phyloP scores from a whole-genome alignment of 2,113 vertebrate genomes.

The Anthoscopus minutus region DNA sequence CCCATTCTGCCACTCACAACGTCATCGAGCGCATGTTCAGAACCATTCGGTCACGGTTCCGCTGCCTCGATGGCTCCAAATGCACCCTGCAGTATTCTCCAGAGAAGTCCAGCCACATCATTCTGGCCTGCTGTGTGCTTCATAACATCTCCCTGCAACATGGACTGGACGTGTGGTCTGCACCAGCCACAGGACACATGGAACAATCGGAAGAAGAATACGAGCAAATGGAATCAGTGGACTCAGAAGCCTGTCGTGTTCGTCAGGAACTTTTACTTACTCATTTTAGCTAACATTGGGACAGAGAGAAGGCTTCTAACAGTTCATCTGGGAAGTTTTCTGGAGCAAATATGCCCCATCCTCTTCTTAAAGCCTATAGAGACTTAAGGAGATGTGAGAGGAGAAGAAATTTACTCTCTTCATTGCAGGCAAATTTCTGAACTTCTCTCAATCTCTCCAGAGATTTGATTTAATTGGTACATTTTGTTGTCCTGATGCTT shows the following conservation, averaged over 20 bases:
- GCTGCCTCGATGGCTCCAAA: slow-evolving; percentile 89
- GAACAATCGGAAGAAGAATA: slow-evolving; percentile 80
- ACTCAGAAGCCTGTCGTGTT: slow-evolving; percentile 80
- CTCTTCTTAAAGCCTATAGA: not conserved
- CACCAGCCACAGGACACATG: slow-evolving; percentile 70
- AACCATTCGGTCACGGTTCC: slow-evolving; percentile 87
- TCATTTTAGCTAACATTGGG: slow-evolving; percentile 78
- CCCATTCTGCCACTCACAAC: slow-evolving; percentile 84
- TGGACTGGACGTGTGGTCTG: slow-evolving; percentile 87
- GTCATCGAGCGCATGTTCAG: slow-evolving; percentile 86
- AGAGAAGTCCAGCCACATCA: slow-evolving; percentile 89
- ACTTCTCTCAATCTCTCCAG: not conserved
- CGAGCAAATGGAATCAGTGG: slow-evolving; percentile 79
- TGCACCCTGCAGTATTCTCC: slow-evolving; percentile 93
- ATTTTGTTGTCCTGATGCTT: not conserved
- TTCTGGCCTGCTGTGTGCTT: slow-evolving; percentile 92
- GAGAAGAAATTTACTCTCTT: not conserved
- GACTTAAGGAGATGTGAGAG: not conserved
- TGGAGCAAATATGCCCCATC: not conserved
- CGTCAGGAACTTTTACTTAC: slow-evolving; percentile 82
- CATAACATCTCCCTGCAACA: slow-evolving; percentile 92
- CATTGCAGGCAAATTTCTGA: not conserved
- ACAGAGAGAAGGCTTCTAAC: not conserved
- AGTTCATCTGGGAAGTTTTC: not conserved
- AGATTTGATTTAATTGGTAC: not conserved